phyloP scores from a whole-genome alignment of 2,113 vertebrate genomes.

The Sturnira hondurensis region DNA sequence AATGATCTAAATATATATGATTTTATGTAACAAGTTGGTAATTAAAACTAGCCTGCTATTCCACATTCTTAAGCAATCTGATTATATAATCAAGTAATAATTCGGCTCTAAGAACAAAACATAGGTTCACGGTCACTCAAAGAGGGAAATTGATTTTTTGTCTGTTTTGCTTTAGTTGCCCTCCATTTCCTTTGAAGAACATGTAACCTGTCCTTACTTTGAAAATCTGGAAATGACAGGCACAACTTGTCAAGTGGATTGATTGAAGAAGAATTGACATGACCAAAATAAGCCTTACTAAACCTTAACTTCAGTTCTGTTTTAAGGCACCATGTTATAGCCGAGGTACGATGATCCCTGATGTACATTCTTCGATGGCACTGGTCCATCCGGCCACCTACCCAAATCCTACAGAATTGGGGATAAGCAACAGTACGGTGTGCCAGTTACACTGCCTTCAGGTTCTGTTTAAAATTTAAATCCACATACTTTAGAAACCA shows the following conservation, averaged over 20 bases:
- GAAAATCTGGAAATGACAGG: conserved; percentile 84
- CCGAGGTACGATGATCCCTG: conserved; percentile 91
- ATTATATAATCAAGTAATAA: conserved; percentile 84
- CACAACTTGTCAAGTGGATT: conserved; percentile 85
- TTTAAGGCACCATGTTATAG: conserved; percentile 91
- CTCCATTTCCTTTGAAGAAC: conserved; percentile 80
- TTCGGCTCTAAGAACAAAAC: conserved; percentile 83
- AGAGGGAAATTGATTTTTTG: conserved; percentile 78
- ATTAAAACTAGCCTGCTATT: conserved; percentile 81
- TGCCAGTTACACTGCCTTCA: conserved; percentile 88
- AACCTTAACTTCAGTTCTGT: conserved; percentile 88
- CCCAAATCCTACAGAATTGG: conserved; percentile 84
- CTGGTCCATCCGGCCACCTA: conserved; percentile 87
- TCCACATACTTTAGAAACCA: conserved; percentile 82
- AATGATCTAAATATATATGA: conserved; percentile 78
- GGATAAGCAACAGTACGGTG: conserved; percentile 85
- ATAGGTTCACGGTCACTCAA: conserved; percentile 80
- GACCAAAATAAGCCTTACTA: conserved; percentile 83
- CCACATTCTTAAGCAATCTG: conserved; percentile 79
- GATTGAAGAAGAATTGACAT: conserved; percentile 81
- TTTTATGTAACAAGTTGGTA: conserved; percentile 76
- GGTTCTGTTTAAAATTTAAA: conserved; percentile 84
- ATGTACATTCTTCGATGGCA: conserved; percentile 91
- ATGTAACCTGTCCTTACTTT: conserved; percentile 81
- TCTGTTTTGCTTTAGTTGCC: conserved; percentile 56